These are phyloP conservation scores for Zaprionus tsacasi DNA, from an alignment of 1,140 invertebrate genomes.

Conservation along the genomic window DNA sequence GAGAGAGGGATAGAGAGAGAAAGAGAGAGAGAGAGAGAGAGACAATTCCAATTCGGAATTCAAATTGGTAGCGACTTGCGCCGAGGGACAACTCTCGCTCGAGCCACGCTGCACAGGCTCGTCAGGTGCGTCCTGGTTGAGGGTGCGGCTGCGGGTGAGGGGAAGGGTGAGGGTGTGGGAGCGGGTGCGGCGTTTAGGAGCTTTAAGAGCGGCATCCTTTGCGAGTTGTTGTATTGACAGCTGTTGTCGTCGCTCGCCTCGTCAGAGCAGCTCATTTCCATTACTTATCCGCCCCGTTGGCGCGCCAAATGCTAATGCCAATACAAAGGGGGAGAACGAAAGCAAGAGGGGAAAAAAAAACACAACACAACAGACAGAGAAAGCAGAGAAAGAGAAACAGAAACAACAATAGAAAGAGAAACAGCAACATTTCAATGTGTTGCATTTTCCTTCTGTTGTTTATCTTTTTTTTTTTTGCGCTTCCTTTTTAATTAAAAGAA, in stretches of 20 bases:
- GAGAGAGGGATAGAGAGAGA: too few relatives aligned
- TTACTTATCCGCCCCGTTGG: conserved; percentile 39
- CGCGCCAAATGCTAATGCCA: conserved; percentile 55
- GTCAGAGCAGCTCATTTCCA: conserved; percentile 29
- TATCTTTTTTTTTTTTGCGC: conserved; percentile 24
- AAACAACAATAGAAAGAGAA: conserved; percentile 3
- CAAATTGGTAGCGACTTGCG: conserved; percentile 36
- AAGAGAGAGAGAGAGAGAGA: neutral
- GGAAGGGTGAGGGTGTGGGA: neutral
- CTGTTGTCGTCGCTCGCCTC: conserved; percentile 55
- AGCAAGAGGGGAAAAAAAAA: neutral
- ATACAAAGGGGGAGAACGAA: conserved; percentile 29
- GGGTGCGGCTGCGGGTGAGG: neutral
- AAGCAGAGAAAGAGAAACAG: conserved; percentile 18
- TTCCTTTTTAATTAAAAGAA: conserved; percentile 76
- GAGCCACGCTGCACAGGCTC: neutral
- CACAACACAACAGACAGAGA: conserved; percentile 22
- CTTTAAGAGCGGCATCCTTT: conserved; percentile 55
- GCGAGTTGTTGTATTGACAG: conserved; percentile 75
- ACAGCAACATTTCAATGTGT: conserved; percentile 64
- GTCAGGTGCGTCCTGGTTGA: conserved; percentile 1
- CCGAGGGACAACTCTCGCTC: conserved; percentile 35
- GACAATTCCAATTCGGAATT: conserved; percentile 36
- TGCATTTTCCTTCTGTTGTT: conserved; percentile 29
- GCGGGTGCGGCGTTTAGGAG: conserved; percentile 37